These are phyloP conservation scores for Auanema freiburgensis DNA, from an alignment of 2,888 invertebrate genomes.

Conservation along the genomic window DNA sequence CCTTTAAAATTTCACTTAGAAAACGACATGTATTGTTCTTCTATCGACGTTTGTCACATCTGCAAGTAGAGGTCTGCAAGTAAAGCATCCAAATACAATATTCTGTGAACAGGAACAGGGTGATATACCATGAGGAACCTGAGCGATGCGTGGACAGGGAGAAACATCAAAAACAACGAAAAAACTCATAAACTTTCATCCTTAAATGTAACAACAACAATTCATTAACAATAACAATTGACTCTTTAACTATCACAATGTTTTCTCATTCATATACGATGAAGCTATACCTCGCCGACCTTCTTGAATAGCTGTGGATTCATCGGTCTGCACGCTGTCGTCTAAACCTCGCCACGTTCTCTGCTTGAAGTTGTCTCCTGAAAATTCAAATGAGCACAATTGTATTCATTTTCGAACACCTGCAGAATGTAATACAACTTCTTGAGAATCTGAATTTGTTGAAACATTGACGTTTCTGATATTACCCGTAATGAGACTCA, in stretches of 20 bases:
- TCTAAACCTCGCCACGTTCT: conserved; percentile 85
- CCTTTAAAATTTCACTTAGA: too few relatives aligned
- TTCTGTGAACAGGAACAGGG: too few relatives aligned
- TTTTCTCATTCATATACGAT: conserved; percentile 38
- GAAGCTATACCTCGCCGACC: conserved; percentile 57
- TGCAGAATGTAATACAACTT: conserved; percentile 40
- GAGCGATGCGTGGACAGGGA: too few relatives aligned
- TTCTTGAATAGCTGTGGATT: conserved; percentile 69
- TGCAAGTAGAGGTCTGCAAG: too few relatives aligned
- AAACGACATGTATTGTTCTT: too few relatives aligned
- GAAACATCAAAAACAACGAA: too few relatives aligned
- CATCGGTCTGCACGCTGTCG: conserved; percentile 74
- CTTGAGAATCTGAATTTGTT: conserved; percentile 16
- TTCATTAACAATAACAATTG: background rate
- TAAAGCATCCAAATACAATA: too few relatives aligned
- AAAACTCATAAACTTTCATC: too few relatives aligned
- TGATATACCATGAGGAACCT: too few relatives aligned
- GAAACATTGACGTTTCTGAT: conserved; percentile 28
- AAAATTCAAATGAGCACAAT: conserved; percentile 10
- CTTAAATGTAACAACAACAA: background rate
- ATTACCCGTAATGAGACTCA: conserved; percentile 58
- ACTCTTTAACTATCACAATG: background rate
- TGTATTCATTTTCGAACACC: conserved; percentile 12
- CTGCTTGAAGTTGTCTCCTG: conserved; percentile 73
- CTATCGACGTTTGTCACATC: too few relatives aligned